Percentiles rank a stretch among this genome's conserved stretches.
phyloP scores from a whole-genome alignment of 2,888 invertebrate species.

The Caenorhabditis panamensis region DNA sequence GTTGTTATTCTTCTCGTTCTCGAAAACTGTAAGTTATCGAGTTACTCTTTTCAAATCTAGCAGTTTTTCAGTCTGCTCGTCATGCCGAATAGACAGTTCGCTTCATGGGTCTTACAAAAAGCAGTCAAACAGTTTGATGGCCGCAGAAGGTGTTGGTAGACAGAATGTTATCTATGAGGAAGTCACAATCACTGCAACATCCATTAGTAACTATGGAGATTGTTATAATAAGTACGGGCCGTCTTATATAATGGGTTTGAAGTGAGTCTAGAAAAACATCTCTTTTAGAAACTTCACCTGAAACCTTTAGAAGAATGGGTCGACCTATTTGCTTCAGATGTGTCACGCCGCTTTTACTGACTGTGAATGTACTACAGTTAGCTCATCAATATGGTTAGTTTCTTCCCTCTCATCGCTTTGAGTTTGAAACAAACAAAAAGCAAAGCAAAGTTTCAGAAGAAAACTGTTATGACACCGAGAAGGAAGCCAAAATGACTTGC shows the following conservation, averaged over 20 bases:
- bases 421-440: too few species aligned
- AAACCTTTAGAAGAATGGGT: constrained; percentile 75
- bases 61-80: constrained; percentile 13
- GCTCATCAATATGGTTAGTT: constrained; percentile 73
- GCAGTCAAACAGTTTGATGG: constrained; percentile 46
- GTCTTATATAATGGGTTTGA: constrained; percentile 72
- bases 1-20: constrained; percentile 23
- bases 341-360: constrained; percentile 69
- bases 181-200: constrained; percentile 65
- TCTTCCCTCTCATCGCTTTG: too few species aligned
- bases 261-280: constrained; percentile 37
- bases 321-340: constrained; percentile 73
- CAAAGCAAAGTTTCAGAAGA: constrained; percentile 69
- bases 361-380: constrained; percentile 71
- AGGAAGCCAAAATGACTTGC: constrained; percentile 70
- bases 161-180: constrained; percentile 63
- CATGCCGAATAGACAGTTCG: constrained; percentile 63
- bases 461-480: constrained; percentile 67
- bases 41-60: background rate
- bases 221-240: constrained; percentile 70
- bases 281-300: too few species aligned
- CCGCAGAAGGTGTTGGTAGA: constrained; percentile 29
- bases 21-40: constrained; percentile 31
- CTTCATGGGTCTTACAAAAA: constrained; percentile 67
- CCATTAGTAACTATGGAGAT: constrained; percentile 74